Evolutionary conservation across 2,113 vertebrate species (phyloP).

Genomic region (Periophthalmus modestus): DNA sequence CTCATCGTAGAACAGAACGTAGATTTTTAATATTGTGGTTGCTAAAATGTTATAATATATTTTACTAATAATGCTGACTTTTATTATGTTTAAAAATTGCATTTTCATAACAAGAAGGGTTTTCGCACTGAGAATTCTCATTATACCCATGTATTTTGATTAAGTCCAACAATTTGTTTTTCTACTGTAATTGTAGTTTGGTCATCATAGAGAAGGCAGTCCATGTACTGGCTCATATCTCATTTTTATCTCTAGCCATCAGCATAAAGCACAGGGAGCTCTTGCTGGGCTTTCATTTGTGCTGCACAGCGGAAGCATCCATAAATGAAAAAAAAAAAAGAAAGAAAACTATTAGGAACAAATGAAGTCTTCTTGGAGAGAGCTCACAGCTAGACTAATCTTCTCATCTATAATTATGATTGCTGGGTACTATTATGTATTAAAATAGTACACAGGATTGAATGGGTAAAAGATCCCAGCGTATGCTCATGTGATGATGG

Average conservation of each 20-base stretch:
- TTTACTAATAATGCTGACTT: background rate
- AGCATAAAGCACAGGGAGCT: slow-evolving; percentile 12
- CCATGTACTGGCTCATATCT: slow-evolving; percentile 44
- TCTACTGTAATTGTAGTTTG: background rate
- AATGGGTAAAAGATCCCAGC: too few species aligned
- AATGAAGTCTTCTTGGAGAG: slow-evolving; percentile 30
- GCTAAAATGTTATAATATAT: background rate
- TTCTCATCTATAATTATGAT: background rate
- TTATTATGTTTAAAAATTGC: background rate
- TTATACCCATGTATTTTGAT: background rate
- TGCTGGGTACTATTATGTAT: background rate
- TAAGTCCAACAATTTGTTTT: background rate
- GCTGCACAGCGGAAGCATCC: slow-evolving; percentile 49
- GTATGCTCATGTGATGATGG: slow-evolving; percentile 1
- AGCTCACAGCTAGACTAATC: background rate
- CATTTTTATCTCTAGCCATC: slow-evolving; percentile 44
- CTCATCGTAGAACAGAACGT: too few species aligned
- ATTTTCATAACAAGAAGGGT: too few species aligned
- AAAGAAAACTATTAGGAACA: slow-evolving; percentile 41
- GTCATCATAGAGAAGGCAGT: slow-evolving; percentile 41
- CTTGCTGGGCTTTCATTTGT: slow-evolving; percentile 35
- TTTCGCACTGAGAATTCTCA: background rate
- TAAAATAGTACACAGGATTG: too few species aligned
- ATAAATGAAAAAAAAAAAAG: slow-evolving; percentile 33
- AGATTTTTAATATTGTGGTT: background rate